Conservation (phyloP, 2,797 vertebrate species). For the Xiphophorus birchmanni region DNA sequence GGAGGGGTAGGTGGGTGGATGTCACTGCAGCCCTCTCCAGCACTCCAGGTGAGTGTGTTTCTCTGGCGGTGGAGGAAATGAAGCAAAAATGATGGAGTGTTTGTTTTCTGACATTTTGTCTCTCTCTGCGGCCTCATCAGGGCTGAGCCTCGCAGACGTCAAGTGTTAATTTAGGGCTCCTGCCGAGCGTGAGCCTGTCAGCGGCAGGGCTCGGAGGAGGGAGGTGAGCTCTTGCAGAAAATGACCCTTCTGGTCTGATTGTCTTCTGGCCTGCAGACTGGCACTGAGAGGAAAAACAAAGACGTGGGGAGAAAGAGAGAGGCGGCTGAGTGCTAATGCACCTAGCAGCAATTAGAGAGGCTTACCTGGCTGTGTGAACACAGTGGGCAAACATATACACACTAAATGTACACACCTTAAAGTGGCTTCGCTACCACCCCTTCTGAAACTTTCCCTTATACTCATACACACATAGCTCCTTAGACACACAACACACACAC, state of each 20-base stretch:
- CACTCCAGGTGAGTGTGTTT: constrained; percentile 87
- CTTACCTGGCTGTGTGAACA: constrained; percentile 76
- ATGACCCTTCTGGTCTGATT: constrained; percentile 93
- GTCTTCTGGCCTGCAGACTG: constrained; percentile 83
- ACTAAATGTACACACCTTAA: constrained; percentile 53
- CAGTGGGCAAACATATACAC: constrained; percentile 59
- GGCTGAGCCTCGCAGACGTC: constrained; percentile 83
- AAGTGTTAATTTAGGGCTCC: constrained; percentile 92
- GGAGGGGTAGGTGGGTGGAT: constrained; percentile 64
- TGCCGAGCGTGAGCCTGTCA: constrained; percentile 84
- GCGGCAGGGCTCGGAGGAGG: constrained; percentile 79
- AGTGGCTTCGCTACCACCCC: constrained; percentile 21
- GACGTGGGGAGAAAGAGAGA: constrained; percentile 45
- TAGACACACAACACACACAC: constrained; percentile 41
- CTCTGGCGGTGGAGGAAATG: constrained; percentile 84
- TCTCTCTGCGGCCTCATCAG: constrained; percentile 81
- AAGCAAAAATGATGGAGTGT: constrained; percentile 91
- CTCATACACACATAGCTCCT: constrained; percentile 32
- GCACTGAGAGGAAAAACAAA: constrained; percentile 83
- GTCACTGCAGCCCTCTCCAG: constrained; percentile 81
- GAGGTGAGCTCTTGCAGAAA: constrained; percentile 93
- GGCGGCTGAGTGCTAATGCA: constrained; percentile 80
- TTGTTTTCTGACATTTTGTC: constrained; percentile 89
- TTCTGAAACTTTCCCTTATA: constrained; percentile 14
- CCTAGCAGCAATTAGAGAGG: constrained; percentile 81